Conservation (phyloP, 2,113 vertebrate species). For the Columbina picui region DNA sequence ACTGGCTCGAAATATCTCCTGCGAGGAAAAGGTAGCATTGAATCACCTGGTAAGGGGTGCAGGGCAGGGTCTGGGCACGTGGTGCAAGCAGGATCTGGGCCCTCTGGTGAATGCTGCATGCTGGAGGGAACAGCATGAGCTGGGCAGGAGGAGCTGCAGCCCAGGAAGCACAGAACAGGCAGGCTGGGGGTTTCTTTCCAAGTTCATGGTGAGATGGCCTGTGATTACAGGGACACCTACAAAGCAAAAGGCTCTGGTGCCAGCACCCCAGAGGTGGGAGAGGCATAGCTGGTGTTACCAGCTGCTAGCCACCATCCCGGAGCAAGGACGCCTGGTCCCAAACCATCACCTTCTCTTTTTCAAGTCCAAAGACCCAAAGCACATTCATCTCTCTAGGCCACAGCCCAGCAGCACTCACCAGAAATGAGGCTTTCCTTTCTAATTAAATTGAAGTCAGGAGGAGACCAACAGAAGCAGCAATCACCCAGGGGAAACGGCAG, state of each 20-base stretch:
- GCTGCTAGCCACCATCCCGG: not conserved
- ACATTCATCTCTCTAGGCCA: too few species aligned
- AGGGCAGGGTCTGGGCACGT: too few species aligned
- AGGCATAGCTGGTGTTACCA: rapidly evolving
- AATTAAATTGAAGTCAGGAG: not conserved
- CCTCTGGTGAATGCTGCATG: rapidly evolving
- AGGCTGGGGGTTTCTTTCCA: not conserved
- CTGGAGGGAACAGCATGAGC: rapidly evolving
- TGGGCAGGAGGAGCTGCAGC: too few species aligned
- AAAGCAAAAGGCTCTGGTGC: not conserved
- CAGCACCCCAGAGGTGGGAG: rapidly evolving
- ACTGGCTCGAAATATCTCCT: not conserved
- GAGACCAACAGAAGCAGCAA: not conserved
- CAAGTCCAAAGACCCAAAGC: not conserved
- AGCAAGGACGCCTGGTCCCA: too few species aligned
- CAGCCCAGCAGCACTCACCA: not conserved
- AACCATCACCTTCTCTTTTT: not conserved
- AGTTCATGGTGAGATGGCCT: not conserved
- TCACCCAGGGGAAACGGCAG: not conserved
- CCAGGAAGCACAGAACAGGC: rapidly evolving
- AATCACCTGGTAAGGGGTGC: not conserved
- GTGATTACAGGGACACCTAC: rapidly evolving
- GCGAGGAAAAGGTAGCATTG: rapidly evolving
- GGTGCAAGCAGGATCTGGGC: not conserved
- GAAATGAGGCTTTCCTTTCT: not conserved